Evolutionary conservation across 1,140 invertebrate species (phyloP), one percentile per base, ranked within the genome.

Genomic region (Riptortus pedestris): DNA sequence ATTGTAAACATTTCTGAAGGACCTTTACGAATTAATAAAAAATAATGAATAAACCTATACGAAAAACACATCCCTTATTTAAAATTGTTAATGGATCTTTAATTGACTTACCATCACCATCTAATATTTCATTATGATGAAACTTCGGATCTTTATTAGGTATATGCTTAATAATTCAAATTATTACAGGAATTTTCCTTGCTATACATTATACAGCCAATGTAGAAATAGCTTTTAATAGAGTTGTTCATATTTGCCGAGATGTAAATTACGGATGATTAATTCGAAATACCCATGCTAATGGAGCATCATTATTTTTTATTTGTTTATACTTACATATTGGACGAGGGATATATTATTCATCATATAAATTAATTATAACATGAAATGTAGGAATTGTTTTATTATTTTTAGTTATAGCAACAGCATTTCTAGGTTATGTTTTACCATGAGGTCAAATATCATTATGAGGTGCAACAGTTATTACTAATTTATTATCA

Each of bases 371-470:
- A 24, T 62, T 62, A 62, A 7, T 47, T 22, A 22, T 22, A 45
- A 62, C 60, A 62, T 62, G 62, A 33, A 31, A 18, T 62, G 55
- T 64, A 59, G 63, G 63, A 22, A 38, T 57, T 29, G 28, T 57
- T 28, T 7, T 64, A 14, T 64, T 64, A 64, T 75, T 76, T 65
- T 73, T 74, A 71, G 60, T 78, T 63, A 86, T 85, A 81, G 77
- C 64, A 72, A 81, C 82, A 62, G 81, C 81, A 26, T 85, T 86
- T 75, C 72, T 85, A 78, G 82, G 84, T 0, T 86, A 85, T 78
- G 82, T 85, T 2, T 71, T 85, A 69, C 82, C 81, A 3, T 85
- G 83, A 77, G 83, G 82, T 22, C 83, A 86, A 81, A 86, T 86
- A 79, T 84, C 81, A 20, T 85, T 83, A 73, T 86, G 83, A 79